A percentile compares a stretch with the other conserved stretches of the same genome.
These are phyloP conservation scores for Shargacucullia verbasci DNA, from an alignment of 2,888 invertebrate species.

Conservation along the genomic window DNA sequence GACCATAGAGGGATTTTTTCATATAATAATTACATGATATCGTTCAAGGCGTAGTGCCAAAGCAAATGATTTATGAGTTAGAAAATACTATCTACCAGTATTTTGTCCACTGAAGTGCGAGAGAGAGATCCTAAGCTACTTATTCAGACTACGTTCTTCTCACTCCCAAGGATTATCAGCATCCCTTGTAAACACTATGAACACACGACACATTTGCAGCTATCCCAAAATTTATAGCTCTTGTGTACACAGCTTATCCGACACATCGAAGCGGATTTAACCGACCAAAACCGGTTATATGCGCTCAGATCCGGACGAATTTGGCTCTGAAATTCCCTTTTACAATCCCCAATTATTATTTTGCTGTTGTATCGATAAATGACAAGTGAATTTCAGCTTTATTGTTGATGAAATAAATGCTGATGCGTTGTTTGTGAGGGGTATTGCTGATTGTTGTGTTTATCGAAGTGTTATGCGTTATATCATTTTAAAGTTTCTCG, in stretches of 20 bases:
- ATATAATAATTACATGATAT: too few species aligned
- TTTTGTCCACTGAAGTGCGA: neutral
- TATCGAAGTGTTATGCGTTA: conserved; percentile 30
- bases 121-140: conserved; percentile 6
- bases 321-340: conserved; percentile 45
- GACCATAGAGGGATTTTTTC: too few species aligned
- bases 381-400: conserved; percentile 19
- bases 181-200: conserved; percentile 33
- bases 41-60: too few species aligned
- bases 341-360: conserved; percentile 46
- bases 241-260: conserved; percentile 57
- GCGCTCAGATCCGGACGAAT: conserved; percentile 57
- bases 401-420: neutral
- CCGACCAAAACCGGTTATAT: conserved; percentile 62
- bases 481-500: conserved; percentile 48
- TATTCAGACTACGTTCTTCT: conserved; percentile 11
- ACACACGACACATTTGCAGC: conserved; percentile 37
- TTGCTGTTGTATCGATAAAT: conserved; percentile 25
- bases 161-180: conserved; percentile 22
- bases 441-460: conserved; percentile 7
- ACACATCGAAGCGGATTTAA: conserved; percentile 62
- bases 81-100: too few species aligned
- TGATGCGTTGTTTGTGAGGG: neutral
- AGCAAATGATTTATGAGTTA: too few species aligned
- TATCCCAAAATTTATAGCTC: conserved; percentile 46